Evolutionary conservation across 2,888 invertebrate genomes (phyloP).

Genomic region (Leucoptera coffeella): DNA sequence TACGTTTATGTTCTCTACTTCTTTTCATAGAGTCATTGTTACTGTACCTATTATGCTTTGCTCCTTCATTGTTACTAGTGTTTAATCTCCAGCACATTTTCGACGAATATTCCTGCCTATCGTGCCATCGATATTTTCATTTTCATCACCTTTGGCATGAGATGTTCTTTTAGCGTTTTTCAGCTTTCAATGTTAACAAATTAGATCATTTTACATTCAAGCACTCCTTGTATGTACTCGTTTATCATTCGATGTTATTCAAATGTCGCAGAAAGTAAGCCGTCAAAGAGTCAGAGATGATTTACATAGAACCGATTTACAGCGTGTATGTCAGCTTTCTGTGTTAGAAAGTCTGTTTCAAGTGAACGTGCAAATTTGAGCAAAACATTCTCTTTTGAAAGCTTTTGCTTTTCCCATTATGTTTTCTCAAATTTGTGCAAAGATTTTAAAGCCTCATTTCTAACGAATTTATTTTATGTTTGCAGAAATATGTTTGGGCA

Average conservation of each 20-base stretch:
- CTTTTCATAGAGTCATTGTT: too few species aligned
- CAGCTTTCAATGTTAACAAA: conserved; percentile 40
- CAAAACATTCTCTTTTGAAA: conserved; percentile 12
- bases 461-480: conserved; percentile 11
- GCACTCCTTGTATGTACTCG: not conserved
- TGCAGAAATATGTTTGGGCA: conserved; percentile 58
- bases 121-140: too few species aligned
- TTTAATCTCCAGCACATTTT: too few species aligned
- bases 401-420: conserved; percentile 23
- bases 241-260: not conserved
- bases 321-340: conserved; percentile 49
- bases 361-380: conserved; percentile 19
- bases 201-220: not conserved
- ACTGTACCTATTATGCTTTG: conserved; percentile 30
- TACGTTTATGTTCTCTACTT: conserved; percentile 16
- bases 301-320: too few species aligned
- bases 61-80: conserved; percentile 25
- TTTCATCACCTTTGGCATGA: conserved; percentile 43
- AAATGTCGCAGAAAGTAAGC: not conserved
- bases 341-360: conserved; percentile 27
- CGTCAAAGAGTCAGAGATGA: too few species aligned
- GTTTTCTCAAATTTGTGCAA: conserved; percentile 10
- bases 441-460: not conserved
- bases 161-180: conserved; percentile 34
- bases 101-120: too few species aligned